These are phyloP conservation scores for Darevskia mixta DNA, from an alignment of 2,797 vertebrate species.

Conservation along the genomic window DNA sequence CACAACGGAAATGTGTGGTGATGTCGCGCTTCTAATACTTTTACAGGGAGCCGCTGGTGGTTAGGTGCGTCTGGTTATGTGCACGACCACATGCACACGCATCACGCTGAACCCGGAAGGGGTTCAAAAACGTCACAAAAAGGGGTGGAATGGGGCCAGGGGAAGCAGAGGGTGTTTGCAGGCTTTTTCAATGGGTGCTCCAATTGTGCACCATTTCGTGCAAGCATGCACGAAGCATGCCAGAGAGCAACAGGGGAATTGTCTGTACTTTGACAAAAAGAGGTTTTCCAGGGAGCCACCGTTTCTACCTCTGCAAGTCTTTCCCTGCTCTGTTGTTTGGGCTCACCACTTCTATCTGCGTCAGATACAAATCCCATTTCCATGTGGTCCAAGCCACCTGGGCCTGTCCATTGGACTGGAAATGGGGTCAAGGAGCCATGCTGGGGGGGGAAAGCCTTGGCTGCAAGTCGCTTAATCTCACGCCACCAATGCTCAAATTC, in stretches of 20 bases:
- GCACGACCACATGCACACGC: no score
- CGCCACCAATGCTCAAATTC: neutral
- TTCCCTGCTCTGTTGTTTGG: rapidly evolving
- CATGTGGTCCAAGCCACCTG: neutral
- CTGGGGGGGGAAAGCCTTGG: neutral
- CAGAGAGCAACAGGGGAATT: no score
- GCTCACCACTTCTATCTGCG: rapidly evolving
- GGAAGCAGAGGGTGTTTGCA: no score
- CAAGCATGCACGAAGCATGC: no score
- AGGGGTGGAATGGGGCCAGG: no score
- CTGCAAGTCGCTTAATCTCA: neutral
- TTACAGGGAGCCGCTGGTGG: neutral
- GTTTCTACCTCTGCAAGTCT: neutral
- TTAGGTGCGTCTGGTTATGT: no score
- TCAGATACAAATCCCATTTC: rapidly evolving
- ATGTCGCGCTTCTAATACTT: neutral
- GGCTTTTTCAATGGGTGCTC: no score
- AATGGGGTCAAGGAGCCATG: neutral
- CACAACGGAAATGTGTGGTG: neutral
- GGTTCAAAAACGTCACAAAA: no score
- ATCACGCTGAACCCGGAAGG: no score
- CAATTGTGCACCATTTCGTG: no score
- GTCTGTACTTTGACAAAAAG: no score
- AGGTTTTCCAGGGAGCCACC: no score
- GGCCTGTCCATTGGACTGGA: conserved; percentile 9